Evolutionary conservation across 2,888 invertebrate genomes (phyloP).

Genomic region (Leucoptera coffeella): DNA sequence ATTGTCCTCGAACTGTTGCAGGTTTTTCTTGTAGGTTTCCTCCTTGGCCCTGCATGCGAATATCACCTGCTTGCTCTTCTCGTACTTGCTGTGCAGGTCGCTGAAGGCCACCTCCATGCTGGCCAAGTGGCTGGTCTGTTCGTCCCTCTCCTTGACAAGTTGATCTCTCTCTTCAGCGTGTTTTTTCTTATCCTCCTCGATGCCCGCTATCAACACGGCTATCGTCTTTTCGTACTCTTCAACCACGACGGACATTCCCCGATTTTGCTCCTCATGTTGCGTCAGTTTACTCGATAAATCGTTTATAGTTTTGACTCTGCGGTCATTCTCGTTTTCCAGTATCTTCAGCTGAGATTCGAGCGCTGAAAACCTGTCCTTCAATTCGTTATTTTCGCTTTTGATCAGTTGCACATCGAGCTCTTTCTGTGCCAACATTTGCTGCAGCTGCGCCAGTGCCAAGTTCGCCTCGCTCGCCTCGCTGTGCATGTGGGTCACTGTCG

Average conservation of each 20-base stretch:
- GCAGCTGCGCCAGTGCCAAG: constrained; percentile 27
- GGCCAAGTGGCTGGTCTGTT: constrained; percentile 54
- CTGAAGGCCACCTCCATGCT: constrained; percentile 59
- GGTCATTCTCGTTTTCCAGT: constrained; percentile 23
- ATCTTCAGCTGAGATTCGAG: constrained; percentile 28
- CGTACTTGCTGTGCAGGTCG: constrained; percentile 58
- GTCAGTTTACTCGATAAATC: constrained; percentile 25
- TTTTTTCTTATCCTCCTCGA: constrained; percentile 60
- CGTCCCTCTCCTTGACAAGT: constrained; percentile 53
- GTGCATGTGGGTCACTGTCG: constrained; percentile 13
- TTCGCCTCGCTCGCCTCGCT: constrained; percentile 27
- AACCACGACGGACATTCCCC: constrained; percentile 60
- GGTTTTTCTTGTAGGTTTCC: constrained; percentile 60
- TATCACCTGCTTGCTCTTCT: constrained; percentile 59
- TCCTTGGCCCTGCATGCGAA: constrained; percentile 55
- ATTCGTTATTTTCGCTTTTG: constrained; percentile 36
- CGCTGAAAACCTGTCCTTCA: constrained; percentile 31
- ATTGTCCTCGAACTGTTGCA: constrained; percentile 63
- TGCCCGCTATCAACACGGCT: constrained; percentile 65
- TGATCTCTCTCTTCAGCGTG: constrained; percentile 45
- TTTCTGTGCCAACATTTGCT: constrained; percentile 48
- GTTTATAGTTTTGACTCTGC: constrained; percentile 26
- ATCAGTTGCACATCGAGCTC: constrained; percentile 47
- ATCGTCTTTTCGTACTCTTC: constrained; percentile 76
- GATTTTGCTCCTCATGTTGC: constrained; percentile 39